A percentile compares a stretch with the other conserved stretches of the same genome.
Evolutionary conservation across 2,113 vertebrate genomes (phyloP).

Genomic region (Zosterops borbonicus): DNA sequence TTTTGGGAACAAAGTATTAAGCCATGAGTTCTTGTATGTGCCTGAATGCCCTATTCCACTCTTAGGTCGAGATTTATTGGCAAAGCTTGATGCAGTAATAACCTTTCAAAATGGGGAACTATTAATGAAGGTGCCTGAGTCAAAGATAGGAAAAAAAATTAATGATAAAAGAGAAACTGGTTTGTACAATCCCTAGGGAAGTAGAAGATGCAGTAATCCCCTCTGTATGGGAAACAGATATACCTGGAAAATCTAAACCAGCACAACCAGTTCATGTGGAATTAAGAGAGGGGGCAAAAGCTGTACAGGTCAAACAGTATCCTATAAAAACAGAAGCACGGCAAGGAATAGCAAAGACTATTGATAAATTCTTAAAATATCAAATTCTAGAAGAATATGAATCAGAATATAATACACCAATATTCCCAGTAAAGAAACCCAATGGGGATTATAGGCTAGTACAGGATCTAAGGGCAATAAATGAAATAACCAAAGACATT

Average conservation of each 20-base stretch:
- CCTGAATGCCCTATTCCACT: not conserved
- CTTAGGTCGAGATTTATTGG: not conserved
- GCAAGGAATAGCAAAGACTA: not conserved
- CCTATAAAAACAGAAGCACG: not conserved
- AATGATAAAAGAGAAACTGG: not conserved
- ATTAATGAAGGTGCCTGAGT: not conserved
- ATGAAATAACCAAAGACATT: not conserved
- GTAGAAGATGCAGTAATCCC: not conserved
- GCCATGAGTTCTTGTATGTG: not conserved
- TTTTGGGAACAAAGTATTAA: not conserved
- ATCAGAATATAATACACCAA: no score
- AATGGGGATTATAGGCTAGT: no score
- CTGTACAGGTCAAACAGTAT: not conserved
- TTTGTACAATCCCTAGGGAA: not conserved
- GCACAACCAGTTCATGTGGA: not conserved
- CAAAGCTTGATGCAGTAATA: not conserved
- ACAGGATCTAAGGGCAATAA: not conserved
- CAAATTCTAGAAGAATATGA: not conserved
- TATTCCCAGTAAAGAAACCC: no score
- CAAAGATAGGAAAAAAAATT: not conserved
- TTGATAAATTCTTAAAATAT: not conserved
- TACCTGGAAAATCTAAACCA: not conserved
- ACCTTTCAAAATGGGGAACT: not conserved
- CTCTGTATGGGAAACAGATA: not conserved
- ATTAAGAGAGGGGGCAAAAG: not conserved